phyloP scores from a whole-genome alignment of 2,888 invertebrate species.

The Heliconius erato region DNA sequence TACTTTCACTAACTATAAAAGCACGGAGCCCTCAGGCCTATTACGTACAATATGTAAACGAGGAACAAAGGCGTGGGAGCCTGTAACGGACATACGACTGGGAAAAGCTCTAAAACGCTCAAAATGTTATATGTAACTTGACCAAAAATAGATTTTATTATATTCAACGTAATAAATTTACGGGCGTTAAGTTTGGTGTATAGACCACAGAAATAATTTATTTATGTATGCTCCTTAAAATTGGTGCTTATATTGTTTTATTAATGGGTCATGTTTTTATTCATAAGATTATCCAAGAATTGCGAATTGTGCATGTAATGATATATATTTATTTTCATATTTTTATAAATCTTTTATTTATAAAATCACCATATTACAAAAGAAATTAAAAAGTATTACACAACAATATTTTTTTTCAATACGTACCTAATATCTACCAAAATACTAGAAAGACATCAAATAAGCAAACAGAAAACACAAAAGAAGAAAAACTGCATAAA shows the following conservation, averaged over 20 bases:
- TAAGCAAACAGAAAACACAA: neutral
- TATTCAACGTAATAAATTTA: neutral
- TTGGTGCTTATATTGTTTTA: too few species aligned
- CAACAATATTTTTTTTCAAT: neutral
- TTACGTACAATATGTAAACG: constrained; percentile 46
- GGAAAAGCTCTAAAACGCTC: neutral
- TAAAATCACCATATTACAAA: neutral
- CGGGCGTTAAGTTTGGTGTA: too few species aligned
- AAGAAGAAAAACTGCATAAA: neutral
- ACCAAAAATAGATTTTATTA: neutral
- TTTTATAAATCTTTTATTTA: too few species aligned
- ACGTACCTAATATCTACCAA: neutral
- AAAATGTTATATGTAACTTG: neutral
- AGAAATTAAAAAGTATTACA: neutral
- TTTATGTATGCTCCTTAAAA: too few species aligned
- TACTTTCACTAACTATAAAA: constrained; percentile 11
- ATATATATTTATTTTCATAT: too few species aligned
- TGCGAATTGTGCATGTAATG: too few species aligned
- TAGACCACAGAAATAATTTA: too few species aligned
- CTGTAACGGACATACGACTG: constrained; percentile 38
- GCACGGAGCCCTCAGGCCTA: constrained; percentile 39
- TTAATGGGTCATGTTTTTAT: too few species aligned
- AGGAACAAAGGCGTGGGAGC: constrained; percentile 41
- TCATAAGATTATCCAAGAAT: too few species aligned
- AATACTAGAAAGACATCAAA: neutral